These are phyloP conservation scores for Sphaerophoria rueppellii DNA, from an alignment of 2,888 invertebrate genomes.

Conservation along the genomic window DNA sequence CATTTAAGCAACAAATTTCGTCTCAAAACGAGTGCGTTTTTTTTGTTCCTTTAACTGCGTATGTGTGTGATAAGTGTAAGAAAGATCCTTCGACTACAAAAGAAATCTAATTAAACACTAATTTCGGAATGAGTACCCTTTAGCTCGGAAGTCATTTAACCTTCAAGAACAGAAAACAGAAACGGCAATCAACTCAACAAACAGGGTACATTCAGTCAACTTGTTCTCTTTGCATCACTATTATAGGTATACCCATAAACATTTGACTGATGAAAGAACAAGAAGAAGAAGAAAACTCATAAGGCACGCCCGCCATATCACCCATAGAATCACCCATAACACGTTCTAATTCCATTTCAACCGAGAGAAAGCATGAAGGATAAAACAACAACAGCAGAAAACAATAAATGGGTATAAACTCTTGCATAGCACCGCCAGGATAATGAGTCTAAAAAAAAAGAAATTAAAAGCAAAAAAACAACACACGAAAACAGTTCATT, in stretches of 20 bases:
- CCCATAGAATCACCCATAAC: constrained; percentile 34
- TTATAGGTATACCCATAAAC: constrained; percentile 1
- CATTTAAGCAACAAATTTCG: background rate
- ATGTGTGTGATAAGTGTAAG: constrained; percentile 12
- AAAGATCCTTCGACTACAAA: background rate
- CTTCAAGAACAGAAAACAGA: constrained; percentile 43
- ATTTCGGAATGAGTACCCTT: constrained; percentile 60
- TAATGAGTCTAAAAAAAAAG: constrained; percentile 62
- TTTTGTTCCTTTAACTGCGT: background rate
- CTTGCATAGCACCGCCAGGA: constrained; percentile 54
- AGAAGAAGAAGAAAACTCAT: constrained; percentile 37
- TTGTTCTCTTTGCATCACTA: constrained; percentile 24
- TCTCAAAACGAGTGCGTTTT: background rate
- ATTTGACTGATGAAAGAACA: background rate
- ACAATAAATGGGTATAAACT: constrained; percentile 25
- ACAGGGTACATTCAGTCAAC: constrained; percentile 26
- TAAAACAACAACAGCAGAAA: background rate
- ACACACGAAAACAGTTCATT: constrained; percentile 57
- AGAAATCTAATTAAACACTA: constrained; percentile 66
- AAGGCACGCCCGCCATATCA: constrained; percentile 7
- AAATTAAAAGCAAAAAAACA: constrained; percentile 6
- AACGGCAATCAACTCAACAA: constrained; percentile 50
- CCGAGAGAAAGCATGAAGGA: constrained; percentile 35
- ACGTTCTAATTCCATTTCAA: constrained; percentile 61
- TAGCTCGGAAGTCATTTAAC: constrained; percentile 20